Evolutionary conservation across 2,113 vertebrate species (phyloP), one percentile per base, ranked within the genome.

Genomic region (Cheirogaleus medius): DNA sequence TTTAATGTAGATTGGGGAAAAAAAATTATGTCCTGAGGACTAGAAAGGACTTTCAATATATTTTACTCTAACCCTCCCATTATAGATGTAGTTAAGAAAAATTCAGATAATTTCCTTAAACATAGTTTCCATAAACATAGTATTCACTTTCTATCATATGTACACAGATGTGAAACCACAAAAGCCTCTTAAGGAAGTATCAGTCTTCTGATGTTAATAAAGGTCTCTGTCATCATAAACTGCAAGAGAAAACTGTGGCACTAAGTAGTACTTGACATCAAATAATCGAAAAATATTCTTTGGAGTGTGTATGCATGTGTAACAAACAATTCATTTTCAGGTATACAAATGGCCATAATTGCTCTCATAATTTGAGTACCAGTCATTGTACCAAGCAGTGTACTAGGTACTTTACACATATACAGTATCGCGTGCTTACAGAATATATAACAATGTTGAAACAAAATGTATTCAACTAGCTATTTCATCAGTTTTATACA

Each of bases 171-270:
- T 92, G 29, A 95, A 95, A 37, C 1, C 68, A 90, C n/a, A 29
- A 74, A 60, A 88, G 56, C 58, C 81, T 92, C 71, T 94, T 47
- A 85, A 80, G 77, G 80, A 95, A 82, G 37, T 34, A 42, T 84
- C 86, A 68, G n/a, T 93, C 80, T 96, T 95, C 97, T 84, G 60
- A 37, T 80, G 54, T 71, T 94, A 91, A 97, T 96, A 90, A 96
- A 83, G 49, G 74, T n/a, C 44, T 91, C 82, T 88, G 44, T 94
- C 91, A 90, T 87, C 86, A 73, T 34, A 39, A 96, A 47, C 49
- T 39, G 78, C 17, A 69, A 80, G 14, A 89, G 63, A 49, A 81
- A 78, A 87, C 42, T 15, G 6, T 44, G 49, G 47, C 23, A 68
- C 2, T 77, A 42, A 76, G 39, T 60, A 54, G 74, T 42, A 54